Evolutionary conservation across 2,888 invertebrate species (phyloP).

Genomic region (Hyposoter dolosus): DNA sequence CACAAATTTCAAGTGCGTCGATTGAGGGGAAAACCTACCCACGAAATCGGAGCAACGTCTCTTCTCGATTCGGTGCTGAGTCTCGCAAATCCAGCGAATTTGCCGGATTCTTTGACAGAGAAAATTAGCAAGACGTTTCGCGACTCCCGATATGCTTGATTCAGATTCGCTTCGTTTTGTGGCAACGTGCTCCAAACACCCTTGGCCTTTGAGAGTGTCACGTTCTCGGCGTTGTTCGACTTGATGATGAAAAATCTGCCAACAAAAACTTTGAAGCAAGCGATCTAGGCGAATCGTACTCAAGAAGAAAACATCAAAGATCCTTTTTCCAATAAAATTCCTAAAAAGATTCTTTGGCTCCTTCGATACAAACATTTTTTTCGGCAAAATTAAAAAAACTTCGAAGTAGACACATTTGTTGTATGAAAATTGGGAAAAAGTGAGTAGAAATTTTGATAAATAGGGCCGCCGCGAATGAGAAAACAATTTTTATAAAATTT

Average conservation of each 20-base stretch:
- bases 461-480: background rate
- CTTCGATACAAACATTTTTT: background rate
- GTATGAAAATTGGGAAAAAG: background rate
- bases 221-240: constrained; percentile 98
- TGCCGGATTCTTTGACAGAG: constrained; percentile 99
- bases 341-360: background rate
- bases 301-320: background rate
- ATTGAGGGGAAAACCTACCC: constrained; percentile 87
- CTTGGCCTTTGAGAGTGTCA: constrained; percentile 96
- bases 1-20: no score
- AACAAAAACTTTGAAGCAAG: constrained; percentile 73
- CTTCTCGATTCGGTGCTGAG: constrained; percentile 95
- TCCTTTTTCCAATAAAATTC: background rate
- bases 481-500: constrained; percentile 21
- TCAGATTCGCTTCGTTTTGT: constrained; percentile 97
- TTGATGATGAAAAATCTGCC: constrained; percentile 96
- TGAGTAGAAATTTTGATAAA: background rate
- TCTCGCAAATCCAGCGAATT: constrained; percentile 97
- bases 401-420: background rate
- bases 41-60: constrained; percentile 95
- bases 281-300: constrained; percentile 49
- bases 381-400: background rate
- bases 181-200: constrained; percentile 99
- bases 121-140: constrained; percentile 98
- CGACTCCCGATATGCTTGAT: constrained; percentile 96